Evolutionary conservation across 1,140 invertebrate species (phyloP), one percentile per base, ranked within the genome.

Genomic region (Drosophila lacertosa): DNA sequence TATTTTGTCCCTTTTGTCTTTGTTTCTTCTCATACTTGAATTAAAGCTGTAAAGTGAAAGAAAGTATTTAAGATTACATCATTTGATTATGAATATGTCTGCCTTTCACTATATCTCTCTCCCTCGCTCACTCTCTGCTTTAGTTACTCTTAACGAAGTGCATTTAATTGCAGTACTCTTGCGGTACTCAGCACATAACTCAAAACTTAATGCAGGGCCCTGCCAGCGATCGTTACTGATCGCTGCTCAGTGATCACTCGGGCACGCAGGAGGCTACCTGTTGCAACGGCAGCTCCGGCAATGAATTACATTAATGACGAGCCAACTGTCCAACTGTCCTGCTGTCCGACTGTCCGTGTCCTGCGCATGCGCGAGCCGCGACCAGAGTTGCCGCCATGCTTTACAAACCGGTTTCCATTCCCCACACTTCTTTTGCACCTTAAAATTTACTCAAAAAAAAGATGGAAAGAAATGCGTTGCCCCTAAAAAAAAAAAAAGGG

Each of bases 281-380:
- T 86, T 84, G 74, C 67, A 67, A 35, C 45, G 26, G 42, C 74
- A 75, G 77, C 77, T 65, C 75, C 7, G 37, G 81, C 82, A 86
- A 86, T 88, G 81, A 86, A 88, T 84, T 86, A 88, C 70, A 81
- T 88, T 88, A 86, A 86, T 86, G 81, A 88, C 69, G 74, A 86
- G 81, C 74, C 53, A 78, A 58, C 47, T 44, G 59, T 69, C 66
- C 54, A n/a, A n/a, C n/a, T n/a, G 58, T 76, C 33, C 55, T 47
- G 20, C 9, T 13, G 18, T 24, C 37, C 20, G 22, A 5, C 10
- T 18, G 10, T 16, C 55, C 32, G 18, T 37, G 70, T 68, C 69
- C 82, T 86, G 81, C 54, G 16, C 53, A 71, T 78, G 70, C 79
- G 80, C 79, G 77, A 72, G 75, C 58, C 54, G 48, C 80, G 60